These are phyloP conservation scores for Arizona elegans DNA, from an alignment of 2,113 vertebrate genomes.

Conservation along the genomic window DNA sequence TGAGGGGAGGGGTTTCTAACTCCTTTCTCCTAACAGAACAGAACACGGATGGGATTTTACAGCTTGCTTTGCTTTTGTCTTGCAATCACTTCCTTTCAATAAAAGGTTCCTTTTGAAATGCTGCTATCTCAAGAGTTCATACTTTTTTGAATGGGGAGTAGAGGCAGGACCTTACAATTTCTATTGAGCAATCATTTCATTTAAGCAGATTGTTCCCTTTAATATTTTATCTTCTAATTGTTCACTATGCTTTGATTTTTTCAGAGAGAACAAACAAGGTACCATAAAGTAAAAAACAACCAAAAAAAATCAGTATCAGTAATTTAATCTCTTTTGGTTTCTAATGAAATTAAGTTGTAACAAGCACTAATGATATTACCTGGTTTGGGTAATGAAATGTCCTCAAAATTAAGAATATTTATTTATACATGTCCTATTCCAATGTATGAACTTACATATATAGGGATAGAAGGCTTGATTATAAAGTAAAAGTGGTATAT, in stretches of 20 bases:
- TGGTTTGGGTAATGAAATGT: not conserved
- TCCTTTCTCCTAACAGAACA: too few relatives aligned
- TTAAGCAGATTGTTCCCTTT: slow-evolving; percentile 5
- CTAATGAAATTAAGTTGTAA: not conserved
- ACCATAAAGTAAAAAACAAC: not conserved
- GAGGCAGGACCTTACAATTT: too few relatives aligned
- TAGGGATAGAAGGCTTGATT: not conserved
- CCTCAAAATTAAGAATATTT: not conserved
- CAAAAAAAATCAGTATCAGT: not conserved
- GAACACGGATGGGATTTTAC: too few relatives aligned
- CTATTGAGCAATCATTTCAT: slow-evolving; percentile 23
- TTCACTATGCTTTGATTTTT: not conserved
- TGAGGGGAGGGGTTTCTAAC: too few relatives aligned
- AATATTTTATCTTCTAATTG: slow-evolving; percentile 31
- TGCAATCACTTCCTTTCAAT: too few relatives aligned
- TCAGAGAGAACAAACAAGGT: not conserved
- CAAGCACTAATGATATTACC: not conserved
- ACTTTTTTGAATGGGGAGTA: too few relatives aligned
- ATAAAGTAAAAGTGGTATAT: not conserved
- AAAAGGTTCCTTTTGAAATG: too few relatives aligned
- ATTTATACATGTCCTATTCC: not conserved
- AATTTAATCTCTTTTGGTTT: not conserved
- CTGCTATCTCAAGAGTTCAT: too few relatives aligned
- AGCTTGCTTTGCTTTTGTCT: too few relatives aligned
- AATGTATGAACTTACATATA: not conserved